Evolutionary conservation across 2,888 invertebrate genomes (phyloP), one percentile per base, ranked within the genome.

Genomic region (Chaetoderma sp.): DNA sequence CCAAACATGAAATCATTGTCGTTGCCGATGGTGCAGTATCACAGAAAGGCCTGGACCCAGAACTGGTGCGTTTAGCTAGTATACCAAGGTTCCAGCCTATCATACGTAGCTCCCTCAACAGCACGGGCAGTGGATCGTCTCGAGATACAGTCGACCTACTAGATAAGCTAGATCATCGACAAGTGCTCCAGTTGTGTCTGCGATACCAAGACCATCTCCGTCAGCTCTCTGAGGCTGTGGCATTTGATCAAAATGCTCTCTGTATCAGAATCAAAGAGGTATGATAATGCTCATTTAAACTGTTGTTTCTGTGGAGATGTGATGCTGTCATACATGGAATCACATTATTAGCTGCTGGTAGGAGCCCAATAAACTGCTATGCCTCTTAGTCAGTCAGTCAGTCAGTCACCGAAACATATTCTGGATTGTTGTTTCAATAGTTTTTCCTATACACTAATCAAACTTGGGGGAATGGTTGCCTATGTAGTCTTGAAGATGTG

Each of bases 31-130:
- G 82, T 4, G 69, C 66, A 68, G 47, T 63, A 4, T 64, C 69
- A 16, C 60, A 71, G 25, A 76, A 75, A 58, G 78, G 80, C 32
- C 75, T 79, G 16, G 83, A 84, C 61, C 80, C 83, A 23, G 83
- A 83, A 62, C 68, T 84, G 42, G 77, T 79, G 4, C 77, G 81
- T 54, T 76, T 86, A 30, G 77, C 80, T 57, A 77, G 79, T 1
- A 95, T 96, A 76, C 96, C 96, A 2, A 93, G 94, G 87, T 96
- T 97, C 86, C 87, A 96, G 60, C 97, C 97, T 0, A 95, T 97
- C 55, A 94, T 97, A 91, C 88, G 95, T 42, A 95, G 94, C 0
- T 93, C 95, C 0, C 86, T 95, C 1, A 94, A 94, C 45, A 87
- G 95, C 59, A 94, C 95, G 0, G 88, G 88, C 25, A 77, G 77